Evolutionary conservation across 1,140 invertebrate genomes (phyloP).

Genomic region (Drosophila simulans): DNA sequence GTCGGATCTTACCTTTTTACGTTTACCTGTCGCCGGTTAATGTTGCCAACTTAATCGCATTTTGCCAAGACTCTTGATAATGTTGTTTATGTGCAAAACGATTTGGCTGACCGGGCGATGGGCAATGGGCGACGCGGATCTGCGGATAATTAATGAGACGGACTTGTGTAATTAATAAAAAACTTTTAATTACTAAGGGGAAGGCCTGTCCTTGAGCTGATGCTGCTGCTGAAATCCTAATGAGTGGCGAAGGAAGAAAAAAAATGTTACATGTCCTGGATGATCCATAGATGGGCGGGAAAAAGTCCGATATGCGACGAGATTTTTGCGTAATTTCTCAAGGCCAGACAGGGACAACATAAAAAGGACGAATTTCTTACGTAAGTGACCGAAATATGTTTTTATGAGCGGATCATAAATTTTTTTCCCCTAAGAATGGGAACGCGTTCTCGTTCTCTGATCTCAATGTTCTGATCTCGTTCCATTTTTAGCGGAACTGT

Average conservation of each 20-base stretch:
- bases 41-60: constrained; percentile 81
- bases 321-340: constrained; percentile 78
- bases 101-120: constrained; percentile 37
- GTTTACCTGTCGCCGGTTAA: constrained; percentile 66
- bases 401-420: constrained; percentile 74
- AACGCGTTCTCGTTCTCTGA: constrained; percentile 81
- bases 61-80: constrained; percentile 74
- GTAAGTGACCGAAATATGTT: constrained; percentile 64
- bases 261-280: constrained; percentile 45
- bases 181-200: constrained; percentile 71
- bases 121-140: constrained; percentile 1
- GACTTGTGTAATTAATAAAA: constrained; percentile 70
- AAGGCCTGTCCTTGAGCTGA: constrained; percentile 53
- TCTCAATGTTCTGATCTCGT: constrained; percentile 82
- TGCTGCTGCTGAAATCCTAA: constrained; percentile 50
- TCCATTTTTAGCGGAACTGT: constrained; percentile 66
- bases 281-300: constrained; percentile 37
- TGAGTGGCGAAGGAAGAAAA: constrained; percentile 50
- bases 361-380: constrained; percentile 73
- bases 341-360: constrained; percentile 39
- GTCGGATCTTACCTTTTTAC: constrained; percentile 5
- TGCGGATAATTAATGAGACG: constrained; percentile 69
- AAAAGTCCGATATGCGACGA: constrained; percentile 27
- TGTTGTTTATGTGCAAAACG: constrained; percentile 80
- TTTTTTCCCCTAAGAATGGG: constrained; percentile 69